Percentiles rank a stretch among this genome's conserved stretches.
Conservation (phyloP, 2,888 invertebrate species). For the Leucozona laternaria region DNA sequence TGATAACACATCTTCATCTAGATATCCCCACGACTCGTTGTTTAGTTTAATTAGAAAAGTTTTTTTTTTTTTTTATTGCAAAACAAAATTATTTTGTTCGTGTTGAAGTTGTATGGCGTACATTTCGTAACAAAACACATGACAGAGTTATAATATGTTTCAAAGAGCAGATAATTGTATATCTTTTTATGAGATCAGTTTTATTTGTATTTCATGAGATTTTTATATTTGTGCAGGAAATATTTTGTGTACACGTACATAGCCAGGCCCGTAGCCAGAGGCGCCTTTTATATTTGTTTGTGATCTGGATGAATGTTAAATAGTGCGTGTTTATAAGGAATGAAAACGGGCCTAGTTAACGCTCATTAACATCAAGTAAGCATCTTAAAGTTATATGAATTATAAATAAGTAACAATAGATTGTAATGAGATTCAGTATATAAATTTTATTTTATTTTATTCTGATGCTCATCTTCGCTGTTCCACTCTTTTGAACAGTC, state of each 20-base stretch:
- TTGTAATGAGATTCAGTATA: no score
- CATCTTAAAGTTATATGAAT: no score
- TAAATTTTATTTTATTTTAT: no score
- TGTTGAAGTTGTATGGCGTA: slow-evolving; percentile 16
- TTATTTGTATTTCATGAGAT: slow-evolving; percentile 2
- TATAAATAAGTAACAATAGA: no score
- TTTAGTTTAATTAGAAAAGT: slow-evolving; percentile 66
- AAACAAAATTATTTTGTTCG: slow-evolving; percentile 4
- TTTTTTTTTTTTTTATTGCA: slow-evolving; percentile 52
- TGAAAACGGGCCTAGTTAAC: no score
- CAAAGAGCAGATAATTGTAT: slow-evolving; percentile 29
- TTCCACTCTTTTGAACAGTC: no score
- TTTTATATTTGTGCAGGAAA: not conserved
- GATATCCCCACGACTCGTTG: not conserved
- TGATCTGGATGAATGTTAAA: no score
- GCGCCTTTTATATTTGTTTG: no score
- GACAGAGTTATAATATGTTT: slow-evolving; percentile 13
- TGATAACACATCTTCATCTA: not conserved
- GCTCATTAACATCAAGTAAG: no score
- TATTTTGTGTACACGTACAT: not conserved
- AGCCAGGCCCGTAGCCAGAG: not conserved
- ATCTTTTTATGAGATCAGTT: slow-evolving; percentile 27
- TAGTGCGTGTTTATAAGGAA: no score
- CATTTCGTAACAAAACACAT: slow-evolving; percentile 13
- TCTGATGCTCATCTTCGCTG: no score